Evolutionary conservation across 2,888 invertebrate species (phyloP), one percentile per base, ranked within the genome.

Genomic region (Caenorhabditis auriculariae): DNA sequence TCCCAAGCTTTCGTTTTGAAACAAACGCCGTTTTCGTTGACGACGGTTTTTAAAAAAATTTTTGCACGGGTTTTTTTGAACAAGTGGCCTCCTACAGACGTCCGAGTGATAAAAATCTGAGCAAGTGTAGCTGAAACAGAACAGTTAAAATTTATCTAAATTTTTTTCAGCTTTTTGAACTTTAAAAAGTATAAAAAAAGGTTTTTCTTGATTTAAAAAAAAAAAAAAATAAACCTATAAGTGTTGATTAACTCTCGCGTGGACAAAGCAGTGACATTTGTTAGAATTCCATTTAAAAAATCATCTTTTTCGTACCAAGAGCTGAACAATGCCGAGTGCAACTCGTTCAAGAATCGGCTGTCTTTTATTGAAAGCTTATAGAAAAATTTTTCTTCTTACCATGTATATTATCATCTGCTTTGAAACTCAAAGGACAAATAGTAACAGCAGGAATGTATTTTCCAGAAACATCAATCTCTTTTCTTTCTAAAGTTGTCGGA

Each of bases 401-500:
- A n/a, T n/a, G n/a, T n/a, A 21, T 28, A 15, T 17, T 29, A 60
- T 55, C 52, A 37, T 60, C 29, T 28, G 23, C 15, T 42, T 37
- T 42, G 6, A 61, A 61, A 15, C 54, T 50, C 15, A 41, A 26
- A 0, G 57, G 58, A 53, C 68, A 68, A 15, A 68, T 51, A 24
- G 68, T 60, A 15, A 68, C 47, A 26, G 53, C 38, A 4, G 68
- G 68, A 4, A 58, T 42, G 21, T 41, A 42, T 23, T 47, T 44
- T 0, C 15, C 6, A 4, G 43, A 26, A 15, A 68, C 4, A 3
- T 3, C 19, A 17, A 19, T 49, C 32, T 60, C 58, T 5, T 43
- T 17, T 1, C 41, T 57, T 55, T 65, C 52, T 19, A 52, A 53
- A 3, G 65, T 59, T 4, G 69, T 66, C 4, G 69, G 69, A 28